Evolutionary conservation across 2,888 invertebrate species (phyloP).

Genomic region (Polia nebulosa): DNA sequence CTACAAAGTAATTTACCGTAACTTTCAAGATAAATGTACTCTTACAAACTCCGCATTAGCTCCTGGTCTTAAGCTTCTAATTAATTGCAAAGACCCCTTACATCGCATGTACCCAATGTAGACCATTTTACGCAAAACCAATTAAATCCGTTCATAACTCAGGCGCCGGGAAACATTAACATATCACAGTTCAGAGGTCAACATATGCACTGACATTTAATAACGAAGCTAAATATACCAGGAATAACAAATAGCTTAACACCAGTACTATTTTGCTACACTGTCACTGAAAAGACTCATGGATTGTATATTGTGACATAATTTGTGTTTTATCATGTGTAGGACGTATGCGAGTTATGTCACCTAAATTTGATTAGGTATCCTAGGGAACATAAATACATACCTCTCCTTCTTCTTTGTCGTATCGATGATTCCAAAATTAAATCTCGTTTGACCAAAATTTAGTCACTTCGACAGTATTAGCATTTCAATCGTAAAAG

Average conservation of each 20-base stretch:
- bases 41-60: conserved; percentile 12
- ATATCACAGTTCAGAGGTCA: conserved; percentile 55
- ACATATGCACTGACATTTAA: conserved; percentile 52
- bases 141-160: conserved; percentile 52
- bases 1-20: conserved; percentile 2
- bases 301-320: not conserved
- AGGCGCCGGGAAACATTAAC: conserved; percentile 49
- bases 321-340: not conserved
- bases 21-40: not conserved
- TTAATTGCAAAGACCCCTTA: conserved; percentile 3
- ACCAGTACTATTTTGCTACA: conserved; percentile 1
- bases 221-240: conserved; percentile 25
- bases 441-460: no score
- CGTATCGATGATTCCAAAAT: no score
- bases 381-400: no score
- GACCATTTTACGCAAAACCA: conserved; percentile 43
- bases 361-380: no score
- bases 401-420: no score
- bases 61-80: conserved; percentile 21
- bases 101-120: not conserved
- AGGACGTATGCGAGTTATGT: no score
- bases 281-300: not conserved
- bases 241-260: conserved; percentile 10
- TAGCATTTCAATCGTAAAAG: no score
- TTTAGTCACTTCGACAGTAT: no score